Evolutionary conservation across 2,888 invertebrate genomes (phyloP).

Genomic region (Ormia ochracea): DNA sequence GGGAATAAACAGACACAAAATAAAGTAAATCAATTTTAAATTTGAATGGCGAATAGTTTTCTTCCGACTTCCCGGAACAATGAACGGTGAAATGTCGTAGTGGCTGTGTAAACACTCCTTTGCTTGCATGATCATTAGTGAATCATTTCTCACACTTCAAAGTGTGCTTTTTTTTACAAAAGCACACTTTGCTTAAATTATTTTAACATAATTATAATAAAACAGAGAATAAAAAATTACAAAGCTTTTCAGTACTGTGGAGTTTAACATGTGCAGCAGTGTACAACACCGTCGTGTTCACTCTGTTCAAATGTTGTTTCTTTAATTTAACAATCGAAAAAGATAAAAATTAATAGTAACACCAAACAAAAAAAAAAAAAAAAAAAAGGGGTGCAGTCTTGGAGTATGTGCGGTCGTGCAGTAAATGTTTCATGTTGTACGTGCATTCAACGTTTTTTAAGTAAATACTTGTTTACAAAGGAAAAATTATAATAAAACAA

Average conservation of each 20-base stretch:
- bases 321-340: conserved; percentile 21
- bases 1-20: neutral
- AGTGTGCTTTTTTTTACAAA: too few relatives aligned
- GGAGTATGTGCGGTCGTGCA: conserved; percentile 59
- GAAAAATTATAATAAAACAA: neutral
- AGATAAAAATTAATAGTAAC: conserved; percentile 30
- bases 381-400: conserved; percentile 59
- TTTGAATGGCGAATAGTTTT: too few relatives aligned
- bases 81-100: too few relatives aligned
- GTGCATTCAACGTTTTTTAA: conserved; percentile 34
- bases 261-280: too few relatives aligned
- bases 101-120: too few relatives aligned
- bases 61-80: too few relatives aligned
- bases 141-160: too few relatives aligned
- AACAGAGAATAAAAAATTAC: too few relatives aligned
- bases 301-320: neutral
- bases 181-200: too few relatives aligned
- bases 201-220: too few relatives aligned
- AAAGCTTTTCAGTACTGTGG: too few relatives aligned
- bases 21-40: neutral
- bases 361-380: conserved; percentile 40
- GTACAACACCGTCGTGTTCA: neutral
- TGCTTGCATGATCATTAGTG: too few relatives aligned
- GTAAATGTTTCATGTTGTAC: conserved; percentile 58
- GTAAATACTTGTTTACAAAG: conserved; percentile 24